A percentile compares a stretch with the other conserved stretches of the same genome.
These are phyloP conservation scores for Ambastaia sidthimunki DNA, from an alignment of 2,797 vertebrate species.

Conservation along the genomic window DNA sequence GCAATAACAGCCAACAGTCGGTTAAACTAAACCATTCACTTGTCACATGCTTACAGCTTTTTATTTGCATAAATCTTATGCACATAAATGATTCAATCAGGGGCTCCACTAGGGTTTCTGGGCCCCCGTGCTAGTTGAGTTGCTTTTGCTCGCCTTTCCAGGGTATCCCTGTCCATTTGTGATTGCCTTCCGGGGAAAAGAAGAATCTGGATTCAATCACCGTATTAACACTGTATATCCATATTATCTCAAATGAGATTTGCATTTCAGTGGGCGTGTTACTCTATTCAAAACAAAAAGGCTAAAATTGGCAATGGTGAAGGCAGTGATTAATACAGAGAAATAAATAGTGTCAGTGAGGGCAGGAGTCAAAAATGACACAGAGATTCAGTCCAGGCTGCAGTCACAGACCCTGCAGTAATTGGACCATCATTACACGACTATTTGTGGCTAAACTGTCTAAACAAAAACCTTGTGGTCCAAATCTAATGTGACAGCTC, in stretches of 20 bases:
- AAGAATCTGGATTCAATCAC: neutral
- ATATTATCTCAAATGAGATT: neutral
- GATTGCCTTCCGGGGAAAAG: no score
- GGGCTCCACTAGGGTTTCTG: no score
- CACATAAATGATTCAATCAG: neutral
- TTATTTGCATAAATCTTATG: neutral
- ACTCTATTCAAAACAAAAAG: slow-evolving; percentile 5
- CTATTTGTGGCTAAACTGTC: slow-evolving; percentile 50
- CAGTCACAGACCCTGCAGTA: slow-evolving; percentile 26
- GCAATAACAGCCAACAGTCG: slow-evolving; percentile 13
- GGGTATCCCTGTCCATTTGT: no score
- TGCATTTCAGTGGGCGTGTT: neutral
- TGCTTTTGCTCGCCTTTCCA: no score
- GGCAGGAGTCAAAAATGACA: slow-evolving; percentile 3
- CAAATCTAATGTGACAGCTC: slow-evolving; percentile 44
- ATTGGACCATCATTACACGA: slow-evolving; percentile 36
- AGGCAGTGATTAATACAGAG: neutral
- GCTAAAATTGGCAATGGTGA: slow-evolving; percentile 1
- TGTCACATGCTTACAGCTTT: slow-evolving; percentile 8
- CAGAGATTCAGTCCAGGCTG: slow-evolving; percentile 15
- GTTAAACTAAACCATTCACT: slow-evolving; percentile 19
- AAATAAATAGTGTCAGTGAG: slow-evolving; percentile 2
- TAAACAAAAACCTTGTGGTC: slow-evolving; percentile 33
- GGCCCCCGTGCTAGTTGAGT: no score
- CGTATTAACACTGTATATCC: neutral